Base-by-base conservation (phyloP, 2,888 invertebrate genomes). In the Buathra laborator region DNA sequence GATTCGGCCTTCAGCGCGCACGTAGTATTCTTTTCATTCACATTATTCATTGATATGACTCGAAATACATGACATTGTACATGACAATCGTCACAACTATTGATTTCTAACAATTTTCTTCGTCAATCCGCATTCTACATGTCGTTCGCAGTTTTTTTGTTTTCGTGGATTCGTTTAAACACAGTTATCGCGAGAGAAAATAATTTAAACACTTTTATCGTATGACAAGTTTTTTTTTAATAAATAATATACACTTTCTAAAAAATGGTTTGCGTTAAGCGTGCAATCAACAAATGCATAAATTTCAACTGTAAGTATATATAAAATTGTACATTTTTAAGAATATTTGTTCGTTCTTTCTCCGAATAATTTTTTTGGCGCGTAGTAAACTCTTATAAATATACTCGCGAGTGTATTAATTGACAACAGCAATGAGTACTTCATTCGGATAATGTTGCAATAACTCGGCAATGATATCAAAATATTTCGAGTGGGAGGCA, bases 261-360 rank as follows among this genome's bases (percentile, higher is more conserved):
- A 19, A 59, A 72, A 72, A 44, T 59, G 43, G 24, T 56, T 56
- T 59, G 44, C 29, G 43, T 59, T 14, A 16, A 72, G 16, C n/a
- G 56, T 59, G 44, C 32, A 70, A 9, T 46, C 3, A 24, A 56
- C 24, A 56, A 24, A 24, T 12, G 12, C 24, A 24, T 19, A 29
- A 32, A 24, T 24, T 14, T 14, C 4, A 19, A 43, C 24, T 14
- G 19, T 14, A 14, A 19, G 19, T 14, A 14, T 56, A 32, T 24
- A 59, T 44, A 72, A 44, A 59, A 59, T 59, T 24, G 43, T 46
- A 72, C 5, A 72, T 24, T 10, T 43, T 43, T 7, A 24, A 44
- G 19, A 43, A 6, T 19, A 19, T 37, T 37, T 2, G 16, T 70
- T 32, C 48, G 19, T 19, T 53, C 71, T 14, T 32, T 14, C 44